Conservation (phyloP, 2,888 invertebrate genomes). For the Aelia acuminata region DNA sequence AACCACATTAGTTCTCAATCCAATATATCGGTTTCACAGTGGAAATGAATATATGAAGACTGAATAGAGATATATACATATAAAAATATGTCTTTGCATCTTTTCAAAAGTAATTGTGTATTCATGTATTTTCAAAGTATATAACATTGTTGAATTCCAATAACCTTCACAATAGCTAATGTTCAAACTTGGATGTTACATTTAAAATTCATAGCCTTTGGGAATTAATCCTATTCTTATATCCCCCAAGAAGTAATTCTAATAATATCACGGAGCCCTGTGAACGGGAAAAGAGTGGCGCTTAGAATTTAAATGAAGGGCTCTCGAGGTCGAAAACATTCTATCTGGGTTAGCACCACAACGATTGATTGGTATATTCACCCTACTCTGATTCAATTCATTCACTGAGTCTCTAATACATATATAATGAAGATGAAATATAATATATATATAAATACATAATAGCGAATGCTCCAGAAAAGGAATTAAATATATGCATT, state of each 20-base stretch:
- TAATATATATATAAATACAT: no score
- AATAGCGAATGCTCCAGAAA: no score
- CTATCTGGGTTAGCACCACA: not conserved
- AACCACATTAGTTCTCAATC: no score
- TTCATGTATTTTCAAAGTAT: not conserved
- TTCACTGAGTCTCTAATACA: not conserved
- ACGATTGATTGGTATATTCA: constrained; percentile 18
- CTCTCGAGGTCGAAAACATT: not conserved
- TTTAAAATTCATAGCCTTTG: not conserved
- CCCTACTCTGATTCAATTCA: not conserved
- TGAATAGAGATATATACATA: no score
- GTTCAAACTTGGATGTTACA: not conserved
- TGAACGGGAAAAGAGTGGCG: not conserved
- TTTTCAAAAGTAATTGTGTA: no score
- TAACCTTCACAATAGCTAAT: not conserved
- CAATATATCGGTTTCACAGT: no score
- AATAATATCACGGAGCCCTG: not conserved
- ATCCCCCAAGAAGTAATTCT: not conserved
- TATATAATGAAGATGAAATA: not conserved
- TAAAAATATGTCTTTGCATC: no score
- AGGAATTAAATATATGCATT: no score
- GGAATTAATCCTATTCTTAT: constrained; percentile 25
- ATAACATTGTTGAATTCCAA: not conserved
- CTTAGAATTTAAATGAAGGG: constrained; percentile 25
- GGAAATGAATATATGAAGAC: no score